phyloP scores from a whole-genome alignment of 2,113 vertebrate genomes.

The Microcebus tavaratra region DNA sequence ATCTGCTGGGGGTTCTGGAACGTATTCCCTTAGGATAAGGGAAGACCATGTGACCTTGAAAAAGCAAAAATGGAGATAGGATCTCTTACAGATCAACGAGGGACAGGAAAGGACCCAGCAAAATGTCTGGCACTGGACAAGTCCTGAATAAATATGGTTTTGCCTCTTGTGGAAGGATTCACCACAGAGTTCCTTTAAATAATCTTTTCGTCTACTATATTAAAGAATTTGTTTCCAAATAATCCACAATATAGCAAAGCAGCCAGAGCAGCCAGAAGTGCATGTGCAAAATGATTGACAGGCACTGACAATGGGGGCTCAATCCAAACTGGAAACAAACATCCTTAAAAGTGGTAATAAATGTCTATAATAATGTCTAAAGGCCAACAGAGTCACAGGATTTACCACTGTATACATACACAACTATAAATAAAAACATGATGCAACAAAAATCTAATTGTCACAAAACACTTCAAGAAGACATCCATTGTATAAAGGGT shows the following conservation, averaged over 20 bases:
- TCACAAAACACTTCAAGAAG: not conserved
- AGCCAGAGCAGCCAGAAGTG: not conserved
- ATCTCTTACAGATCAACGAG: not conserved
- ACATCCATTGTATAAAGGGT: not conserved
- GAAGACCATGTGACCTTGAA: not conserved
- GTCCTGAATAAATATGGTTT: constrained; percentile 4
- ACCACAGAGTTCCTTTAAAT: not conserved
- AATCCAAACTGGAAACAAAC: constrained; percentile 9
- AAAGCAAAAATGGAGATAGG: not conserved
- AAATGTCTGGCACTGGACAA: not conserved
- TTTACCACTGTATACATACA: not conserved
- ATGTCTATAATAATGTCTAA: not conserved
- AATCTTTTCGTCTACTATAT: not conserved
- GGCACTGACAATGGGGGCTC: not conserved
- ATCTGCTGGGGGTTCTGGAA: not conserved
- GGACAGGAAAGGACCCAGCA: not conserved
- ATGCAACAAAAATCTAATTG: not conserved
- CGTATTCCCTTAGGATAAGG: not conserved
- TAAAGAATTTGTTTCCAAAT: not conserved
- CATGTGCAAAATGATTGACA: not conserved
- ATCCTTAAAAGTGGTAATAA: not conserved
- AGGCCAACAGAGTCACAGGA: not conserved
- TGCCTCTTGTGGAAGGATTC: not conserved
- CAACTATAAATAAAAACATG: not conserved
- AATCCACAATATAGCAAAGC: not conserved